Percentiles rank a stretch among this genome's conserved stretches.
Conservation (phyloP, 2,113 vertebrate genomes). For the Irena cyanogastra region DNA sequence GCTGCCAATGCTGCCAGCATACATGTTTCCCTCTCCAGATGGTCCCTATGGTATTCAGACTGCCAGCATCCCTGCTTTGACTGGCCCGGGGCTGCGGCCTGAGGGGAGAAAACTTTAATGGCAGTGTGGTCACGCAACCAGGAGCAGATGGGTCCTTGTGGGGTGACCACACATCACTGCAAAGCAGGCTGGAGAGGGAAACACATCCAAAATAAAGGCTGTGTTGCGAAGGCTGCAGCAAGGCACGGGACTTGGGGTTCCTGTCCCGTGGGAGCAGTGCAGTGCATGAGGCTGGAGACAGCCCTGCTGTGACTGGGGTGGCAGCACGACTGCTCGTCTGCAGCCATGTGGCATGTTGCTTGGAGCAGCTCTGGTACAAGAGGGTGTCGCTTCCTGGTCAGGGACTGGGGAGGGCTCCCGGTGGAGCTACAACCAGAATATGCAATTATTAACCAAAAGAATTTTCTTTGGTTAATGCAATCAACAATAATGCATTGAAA, state of each 20-base stretch:
- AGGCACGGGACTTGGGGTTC: fast-evolving
- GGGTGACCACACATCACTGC: not conserved
- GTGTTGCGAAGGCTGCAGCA: not conserved
- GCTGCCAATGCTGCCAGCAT: not conserved
- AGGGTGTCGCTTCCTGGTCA: not conserved
- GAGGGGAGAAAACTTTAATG: not conserved
- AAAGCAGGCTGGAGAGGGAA: not conserved
- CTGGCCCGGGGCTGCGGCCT: not conserved
- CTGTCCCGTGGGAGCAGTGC: not conserved
- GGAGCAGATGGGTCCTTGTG: not conserved
- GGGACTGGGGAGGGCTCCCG: not conserved
- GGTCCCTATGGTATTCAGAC: not conserved
- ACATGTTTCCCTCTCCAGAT: not conserved
- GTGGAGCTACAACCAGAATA: not conserved
- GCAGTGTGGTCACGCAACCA: not conserved
- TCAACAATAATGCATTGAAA: not conserved
- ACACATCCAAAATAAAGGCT: not conserved
- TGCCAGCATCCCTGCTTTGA: not conserved
- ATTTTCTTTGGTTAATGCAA: not conserved
- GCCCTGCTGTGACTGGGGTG: fast-evolving
- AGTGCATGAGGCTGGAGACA: not conserved
- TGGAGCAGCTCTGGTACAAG: not conserved
- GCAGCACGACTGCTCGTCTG: fast-evolving
- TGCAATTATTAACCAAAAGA: not conserved
- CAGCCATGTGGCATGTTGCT: fast-evolving